Evolutionary conservation across 2,888 invertebrate species (phyloP).

Genomic region (Hyles lineata): DNA sequence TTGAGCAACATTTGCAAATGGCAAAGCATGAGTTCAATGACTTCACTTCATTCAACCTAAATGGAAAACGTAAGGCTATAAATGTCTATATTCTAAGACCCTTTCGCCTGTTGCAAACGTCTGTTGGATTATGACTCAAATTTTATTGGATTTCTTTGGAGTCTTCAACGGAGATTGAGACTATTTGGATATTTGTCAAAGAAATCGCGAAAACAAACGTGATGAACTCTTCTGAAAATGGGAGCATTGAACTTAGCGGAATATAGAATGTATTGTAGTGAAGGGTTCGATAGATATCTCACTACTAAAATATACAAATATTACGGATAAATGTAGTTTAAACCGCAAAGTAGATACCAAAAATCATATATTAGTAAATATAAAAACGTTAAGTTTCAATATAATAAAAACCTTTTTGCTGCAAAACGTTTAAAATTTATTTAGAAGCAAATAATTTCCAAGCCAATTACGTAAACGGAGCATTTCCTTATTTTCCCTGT

Average conservation of each 20-base stretch:
- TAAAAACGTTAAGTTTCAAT: neutral
- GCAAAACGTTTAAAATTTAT: neutral
- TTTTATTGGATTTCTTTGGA: neutral
- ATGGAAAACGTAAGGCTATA: conserved; percentile 18
- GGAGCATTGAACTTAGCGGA: too few relatives aligned
- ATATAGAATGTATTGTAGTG: too few relatives aligned
- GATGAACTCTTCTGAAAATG: too few relatives aligned
- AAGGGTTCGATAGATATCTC: neutral
- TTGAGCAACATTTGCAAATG: conserved; percentile 24
- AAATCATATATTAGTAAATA: too few relatives aligned
- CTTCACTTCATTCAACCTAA: conserved; percentile 24
- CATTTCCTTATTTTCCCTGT: neutral
- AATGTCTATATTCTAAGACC: conserved; percentile 1
- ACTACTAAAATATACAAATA: neutral
- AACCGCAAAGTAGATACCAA: too few relatives aligned
- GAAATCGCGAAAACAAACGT: too few relatives aligned
- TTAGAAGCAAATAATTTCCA: too few relatives aligned
- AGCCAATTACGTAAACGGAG: neutral
- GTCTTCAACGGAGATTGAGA: too few relatives aligned
- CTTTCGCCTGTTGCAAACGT: neutral
- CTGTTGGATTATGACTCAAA: conserved; percentile 1
- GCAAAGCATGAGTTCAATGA: conserved; percentile 25
- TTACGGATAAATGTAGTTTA: too few relatives aligned
- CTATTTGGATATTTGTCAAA: too few relatives aligned
- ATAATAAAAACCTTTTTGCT: neutral